Evolutionary conservation across 2,113 vertebrate genomes (phyloP).

Genomic region (Jacana jacana): DNA sequence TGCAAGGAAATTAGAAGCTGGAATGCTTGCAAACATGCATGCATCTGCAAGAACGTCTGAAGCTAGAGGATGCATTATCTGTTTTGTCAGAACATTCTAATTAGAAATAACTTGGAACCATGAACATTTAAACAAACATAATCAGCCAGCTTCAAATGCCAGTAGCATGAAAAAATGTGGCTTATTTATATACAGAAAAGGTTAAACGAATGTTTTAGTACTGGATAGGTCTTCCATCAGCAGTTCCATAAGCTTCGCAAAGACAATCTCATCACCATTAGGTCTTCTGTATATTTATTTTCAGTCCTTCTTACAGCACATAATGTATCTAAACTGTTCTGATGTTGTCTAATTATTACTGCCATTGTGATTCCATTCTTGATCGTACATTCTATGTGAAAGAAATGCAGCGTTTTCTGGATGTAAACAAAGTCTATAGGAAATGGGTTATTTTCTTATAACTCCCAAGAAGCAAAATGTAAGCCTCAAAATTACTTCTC

Average conservation of each 20-base stretch:
- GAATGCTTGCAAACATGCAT: background rate
- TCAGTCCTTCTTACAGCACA: background rate
- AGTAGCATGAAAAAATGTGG: background rate
- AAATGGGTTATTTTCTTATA: background rate
- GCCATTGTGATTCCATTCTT: background rate
- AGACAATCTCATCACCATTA: background rate
- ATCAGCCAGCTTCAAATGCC: background rate
- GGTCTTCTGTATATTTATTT: background rate
- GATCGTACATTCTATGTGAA: background rate
- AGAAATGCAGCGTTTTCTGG: background rate
- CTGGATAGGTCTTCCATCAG: background rate
- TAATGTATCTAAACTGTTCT: background rate
- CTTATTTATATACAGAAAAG: background rate
- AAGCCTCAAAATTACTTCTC: background rate
- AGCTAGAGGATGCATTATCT: background rate
- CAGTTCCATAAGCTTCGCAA: background rate
- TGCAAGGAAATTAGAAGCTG: background rate
- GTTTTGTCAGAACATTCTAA: constrained; percentile 9
- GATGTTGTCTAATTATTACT: background rate
- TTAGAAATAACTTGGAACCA: background rate
- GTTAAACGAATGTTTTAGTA: background rate
- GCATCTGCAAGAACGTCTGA: background rate
- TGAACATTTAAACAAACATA: background rate
- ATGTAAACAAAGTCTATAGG: background rate
- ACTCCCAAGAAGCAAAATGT: background rate